Base-by-base conservation (phyloP, 2,888 invertebrate species). In the Pheosia gnoma region DNA sequence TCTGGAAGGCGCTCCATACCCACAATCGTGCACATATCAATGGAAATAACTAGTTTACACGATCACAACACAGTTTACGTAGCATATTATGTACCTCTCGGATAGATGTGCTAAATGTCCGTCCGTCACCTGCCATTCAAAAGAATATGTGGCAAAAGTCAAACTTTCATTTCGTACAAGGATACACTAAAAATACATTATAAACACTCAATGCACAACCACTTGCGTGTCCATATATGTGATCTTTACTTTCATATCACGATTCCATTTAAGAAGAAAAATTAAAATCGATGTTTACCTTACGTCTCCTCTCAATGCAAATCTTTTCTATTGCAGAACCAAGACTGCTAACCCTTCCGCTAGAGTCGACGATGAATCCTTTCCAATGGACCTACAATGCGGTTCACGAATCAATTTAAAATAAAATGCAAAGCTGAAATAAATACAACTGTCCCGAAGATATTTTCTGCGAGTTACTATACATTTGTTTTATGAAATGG, bases 401-500 rank as follows among this genome's bases (percentile, higher is more conserved):
- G 87, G 89, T 85, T 88, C 91, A 93, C 93, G 85, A 90, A 90
- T 89, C 88, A 91, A 93, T 94, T 93, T 92, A 88, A 90, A 89
- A 86, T 89, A 90, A 93, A 93, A 93, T 91, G 91, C 90, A 88
- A 93, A 89, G 93, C 92, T 94, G 93, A 93, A 93, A 93, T 92
- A 93, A 93, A 93, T 93, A 93, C 88, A 93, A 93, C 91, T 90
- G 91, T 90, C 91, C 91, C 88, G 91, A 91, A 89, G 89, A 92
- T 92, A 91, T 91, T 93, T 94, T 93, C 92, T 93, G 93, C 92
- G 91, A 94, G 93, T 90, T 91, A 93, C 94, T 94, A 94, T 93
- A 94, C 93, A 93, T 94, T 93, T 94, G 93, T 94, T 94, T 92
- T 93, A 94, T 93, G 94, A 93, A 94, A 94, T 94, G 94, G 94